Evolutionary conservation across 2,113 vertebrate genomes (phyloP).

Genomic region (Prionailurus bengalensis): DNA sequence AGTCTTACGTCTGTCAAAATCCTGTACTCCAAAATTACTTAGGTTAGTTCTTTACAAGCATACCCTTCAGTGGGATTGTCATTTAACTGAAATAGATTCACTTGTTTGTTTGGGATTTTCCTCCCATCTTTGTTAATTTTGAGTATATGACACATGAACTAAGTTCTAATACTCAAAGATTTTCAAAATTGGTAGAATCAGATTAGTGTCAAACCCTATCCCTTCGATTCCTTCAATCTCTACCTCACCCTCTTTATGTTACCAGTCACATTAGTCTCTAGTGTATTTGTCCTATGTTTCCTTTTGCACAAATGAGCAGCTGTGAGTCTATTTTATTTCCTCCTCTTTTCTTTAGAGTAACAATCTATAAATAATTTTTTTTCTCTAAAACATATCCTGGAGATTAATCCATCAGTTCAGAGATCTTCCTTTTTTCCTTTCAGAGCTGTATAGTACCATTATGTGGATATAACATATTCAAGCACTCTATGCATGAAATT

Average conservation of each 20-base stretch:
- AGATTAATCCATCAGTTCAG: neutral
- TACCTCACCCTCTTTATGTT: neutral
- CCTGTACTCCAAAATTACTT: neutral
- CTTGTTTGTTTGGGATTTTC: neutral
- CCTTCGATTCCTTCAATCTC: neutral
- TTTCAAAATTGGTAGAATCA: neutral
- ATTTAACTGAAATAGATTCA: neutral
- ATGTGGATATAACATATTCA: neutral
- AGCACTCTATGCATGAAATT: neutral
- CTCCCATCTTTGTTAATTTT: neutral
- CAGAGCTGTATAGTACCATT: neutral
- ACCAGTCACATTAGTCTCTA: neutral
- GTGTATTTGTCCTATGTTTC: neutral
- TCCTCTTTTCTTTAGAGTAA: neutral
- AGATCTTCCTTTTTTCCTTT: neutral
- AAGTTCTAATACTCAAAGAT: constrained; percentile 15
- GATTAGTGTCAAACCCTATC: neutral
- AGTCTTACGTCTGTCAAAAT: constrained; percentile 1
- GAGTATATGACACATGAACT: constrained; percentile 19
- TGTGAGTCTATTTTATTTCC: neutral
- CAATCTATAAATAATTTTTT: neutral
- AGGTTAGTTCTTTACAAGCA: neutral
- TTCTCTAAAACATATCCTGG: neutral
- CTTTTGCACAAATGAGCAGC: neutral
- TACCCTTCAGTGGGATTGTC: neutral